Evolutionary conservation across 2,888 invertebrate species (phyloP), one percentile per base, ranked within the genome.

Genomic region (Zygaena filipendulae): DNA sequence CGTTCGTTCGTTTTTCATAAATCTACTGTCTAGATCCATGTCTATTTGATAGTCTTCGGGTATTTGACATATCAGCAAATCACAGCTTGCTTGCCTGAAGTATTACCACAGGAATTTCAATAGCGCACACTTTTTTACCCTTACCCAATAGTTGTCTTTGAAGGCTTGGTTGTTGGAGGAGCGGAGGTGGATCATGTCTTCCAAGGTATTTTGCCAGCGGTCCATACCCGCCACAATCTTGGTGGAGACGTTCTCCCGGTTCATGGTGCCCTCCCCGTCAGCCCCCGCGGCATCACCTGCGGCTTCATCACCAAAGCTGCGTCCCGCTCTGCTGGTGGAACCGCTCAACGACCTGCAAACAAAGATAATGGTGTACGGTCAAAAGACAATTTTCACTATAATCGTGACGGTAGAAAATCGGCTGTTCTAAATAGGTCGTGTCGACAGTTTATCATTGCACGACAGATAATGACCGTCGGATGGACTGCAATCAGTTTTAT

Each of bases 131-230:
- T n/a, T n/a, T n/a, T n/a, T n/a, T n/a, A n/a, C n/a, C n/a, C 80
- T 79, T 40, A 83, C 84, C 83, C 83, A 82, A 49, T 80, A 82
- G 40, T 83, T 83, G 48, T 84, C 84, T 48, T 83, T 84, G 49
- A 82, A 84, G 30, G 80, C 72, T 28, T 82, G 81, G 53, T 81
- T 82, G 38, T 69, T 69, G 2, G 67, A 66, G 27, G 77, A 72
- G 22, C 77, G 59, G 11, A 79, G 50, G 36, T 75, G 52, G 26
- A 79, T 79, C 72, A 79, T 79, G 9, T 77, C 77, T 45, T 77
- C 77, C 7, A 77, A 40, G 1, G 77, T 77, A 52, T 61, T 74
- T 43, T 79, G 77, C 77, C 75, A 77, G 47, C 77, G 75, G 59
- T 79, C 77, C 75, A 79, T 77, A 43, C 75, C 77, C 45, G 74